Percentiles rank a stretch among this genome's conserved stretches.
These are phyloP conservation scores for Xanthia icteritia DNA, from an alignment of 2,888 invertebrate genomes.

Conservation along the genomic window DNA sequence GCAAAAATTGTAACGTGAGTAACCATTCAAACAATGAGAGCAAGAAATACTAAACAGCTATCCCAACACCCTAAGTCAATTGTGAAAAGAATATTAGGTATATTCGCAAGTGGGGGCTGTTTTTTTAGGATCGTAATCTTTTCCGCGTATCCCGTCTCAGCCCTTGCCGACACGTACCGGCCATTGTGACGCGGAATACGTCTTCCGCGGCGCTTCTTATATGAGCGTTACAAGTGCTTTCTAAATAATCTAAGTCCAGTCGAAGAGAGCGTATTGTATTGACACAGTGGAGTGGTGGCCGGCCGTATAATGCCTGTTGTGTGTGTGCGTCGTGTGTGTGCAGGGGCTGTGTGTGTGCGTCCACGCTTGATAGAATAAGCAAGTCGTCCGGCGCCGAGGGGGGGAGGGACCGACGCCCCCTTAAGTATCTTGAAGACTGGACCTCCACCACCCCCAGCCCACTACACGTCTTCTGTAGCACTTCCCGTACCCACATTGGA, in stretches of 20 bases:
- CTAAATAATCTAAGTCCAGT: slow-evolving; percentile 91
- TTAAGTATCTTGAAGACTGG: slow-evolving; percentile 89
- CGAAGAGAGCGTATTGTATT: slow-evolving; percentile 91
- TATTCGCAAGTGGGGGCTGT: slow-evolving; percentile 86
- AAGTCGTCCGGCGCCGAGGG: slow-evolving; percentile 88
- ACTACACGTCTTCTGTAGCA: slow-evolving; percentile 89
- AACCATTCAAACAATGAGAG: slow-evolving; percentile 62
- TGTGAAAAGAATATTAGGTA: slow-evolving; percentile 85
- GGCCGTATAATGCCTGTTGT: slow-evolving; percentile 87
- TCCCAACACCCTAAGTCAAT: slow-evolving; percentile 79
- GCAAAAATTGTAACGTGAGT: slow-evolving; percentile 19
- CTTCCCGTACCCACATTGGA: slow-evolving; percentile 87
- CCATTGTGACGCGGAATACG: slow-evolving; percentile 89
- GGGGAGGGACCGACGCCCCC: slow-evolving; percentile 77
- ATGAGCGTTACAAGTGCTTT: slow-evolving; percentile 91
- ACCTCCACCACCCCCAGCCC: slow-evolving; percentile 87
- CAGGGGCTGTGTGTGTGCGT: slow-evolving; percentile 80
- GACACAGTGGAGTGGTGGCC: slow-evolving; percentile 91
- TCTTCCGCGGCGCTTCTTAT: slow-evolving; percentile 90
- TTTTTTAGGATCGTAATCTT: slow-evolving; percentile 91
- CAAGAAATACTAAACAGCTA: slow-evolving; percentile 74
- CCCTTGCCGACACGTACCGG: slow-evolving; percentile 88
- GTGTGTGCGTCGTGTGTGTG: slow-evolving; percentile 81
- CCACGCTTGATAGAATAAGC: slow-evolving; percentile 91
- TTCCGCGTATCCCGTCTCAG: slow-evolving; percentile 86